Evolutionary conservation across 1,140 invertebrate species (phyloP).

Genomic region (Ceratoteleas bidentatus): DNA sequence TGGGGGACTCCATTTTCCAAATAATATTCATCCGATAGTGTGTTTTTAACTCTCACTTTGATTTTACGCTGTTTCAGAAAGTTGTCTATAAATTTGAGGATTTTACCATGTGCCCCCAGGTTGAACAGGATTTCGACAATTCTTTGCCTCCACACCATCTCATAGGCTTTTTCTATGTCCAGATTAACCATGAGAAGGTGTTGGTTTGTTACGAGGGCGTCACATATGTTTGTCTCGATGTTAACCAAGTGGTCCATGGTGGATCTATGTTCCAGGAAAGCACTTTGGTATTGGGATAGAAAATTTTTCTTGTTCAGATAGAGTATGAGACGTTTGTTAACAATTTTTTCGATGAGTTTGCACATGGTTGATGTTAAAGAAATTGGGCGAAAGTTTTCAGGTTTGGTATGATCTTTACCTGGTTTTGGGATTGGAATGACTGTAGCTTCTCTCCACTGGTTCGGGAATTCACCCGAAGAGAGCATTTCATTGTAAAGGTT

Average conservation of each 20-base stretch:
- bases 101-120: not conserved
- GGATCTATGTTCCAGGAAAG: not conserved
- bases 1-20: not conserved
- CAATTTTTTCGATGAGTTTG: not conserved
- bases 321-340: not conserved
- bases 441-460: constrained; percentile 8
- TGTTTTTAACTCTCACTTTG: not conserved
- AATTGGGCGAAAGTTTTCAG: not conserved
- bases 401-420: constrained; percentile 1
- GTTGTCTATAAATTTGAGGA: not conserved
- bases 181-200: not conserved
- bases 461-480: constrained; percentile 7
- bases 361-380: not conserved
- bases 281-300: not conserved
- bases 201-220: not conserved
- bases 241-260: not conserved
- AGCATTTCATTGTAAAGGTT: constrained; percentile 7
- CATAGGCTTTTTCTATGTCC: constrained; percentile 1
- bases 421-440: constrained; percentile 20
- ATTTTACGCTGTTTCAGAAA: not conserved
- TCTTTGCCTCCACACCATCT: not conserved
- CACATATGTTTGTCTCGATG: not conserved
- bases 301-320: not conserved
- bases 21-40: not conserved
- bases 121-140: not conserved